Evolutionary conservation across 2,888 invertebrate genomes (phyloP).

Genomic region (Macrosiphum euphorbiae): DNA sequence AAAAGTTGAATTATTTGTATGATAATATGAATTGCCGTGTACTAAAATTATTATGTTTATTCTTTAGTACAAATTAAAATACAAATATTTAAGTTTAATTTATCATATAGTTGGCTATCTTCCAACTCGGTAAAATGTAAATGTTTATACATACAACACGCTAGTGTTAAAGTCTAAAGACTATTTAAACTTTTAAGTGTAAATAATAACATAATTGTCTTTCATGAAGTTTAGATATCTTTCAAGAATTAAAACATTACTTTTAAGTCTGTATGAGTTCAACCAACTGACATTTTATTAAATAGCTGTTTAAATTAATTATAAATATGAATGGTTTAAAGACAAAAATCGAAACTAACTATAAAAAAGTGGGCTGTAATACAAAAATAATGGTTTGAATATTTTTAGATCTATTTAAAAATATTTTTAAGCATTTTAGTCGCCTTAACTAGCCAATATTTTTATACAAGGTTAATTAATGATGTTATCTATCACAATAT

Average conservation of each 20-base stretch:
- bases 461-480: neutral
- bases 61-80: constrained; percentile 3
- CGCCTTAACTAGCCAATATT: neutral
- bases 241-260: neutral
- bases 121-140: neutral
- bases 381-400: neutral
- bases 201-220: constrained; percentile 1
- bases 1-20: neutral
- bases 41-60: neutral
- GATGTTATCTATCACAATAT: neutral
- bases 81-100: constrained; percentile 20
- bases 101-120: constrained; percentile 23
- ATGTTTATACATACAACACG: neutral
- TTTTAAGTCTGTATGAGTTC: neutral
- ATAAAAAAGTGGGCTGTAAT: neutral
- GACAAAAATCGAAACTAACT: neutral
- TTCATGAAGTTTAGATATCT: neutral
- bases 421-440: neutral
- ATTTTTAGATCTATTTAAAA: constrained; percentile 7
- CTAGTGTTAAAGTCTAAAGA: neutral
- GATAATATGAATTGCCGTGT: neutral
- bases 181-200: neutral
- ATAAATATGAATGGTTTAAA: neutral
- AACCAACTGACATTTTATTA: neutral
- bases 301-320: neutral